These are phyloP conservation scores for Euura lappo DNA, from an alignment of 1,140 invertebrate genomes.

Conservation along the genomic window DNA sequence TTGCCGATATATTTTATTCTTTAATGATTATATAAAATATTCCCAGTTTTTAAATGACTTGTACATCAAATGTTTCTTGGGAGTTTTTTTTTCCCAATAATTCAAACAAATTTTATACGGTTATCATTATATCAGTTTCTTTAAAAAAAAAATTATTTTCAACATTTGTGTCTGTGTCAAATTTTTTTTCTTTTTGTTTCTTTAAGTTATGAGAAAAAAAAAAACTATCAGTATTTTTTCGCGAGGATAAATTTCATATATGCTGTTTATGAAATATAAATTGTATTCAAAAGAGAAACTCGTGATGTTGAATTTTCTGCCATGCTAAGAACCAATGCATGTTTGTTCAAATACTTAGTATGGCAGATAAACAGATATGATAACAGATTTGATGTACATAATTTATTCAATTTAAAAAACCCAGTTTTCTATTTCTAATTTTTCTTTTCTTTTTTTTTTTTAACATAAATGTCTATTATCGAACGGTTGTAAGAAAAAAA, in stretches of 20 bases:
- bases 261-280: not conserved
- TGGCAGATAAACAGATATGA: not conserved
- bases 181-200: too few relatives aligned
- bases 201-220: too few relatives aligned
- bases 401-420: not conserved
- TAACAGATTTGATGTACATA: not conserved
- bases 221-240: not conserved
- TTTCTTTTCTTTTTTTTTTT: not conserved
- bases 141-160: too few relatives aligned
- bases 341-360: not conserved
- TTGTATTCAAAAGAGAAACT: slow-evolving; percentile 1
- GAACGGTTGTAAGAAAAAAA: not conserved
- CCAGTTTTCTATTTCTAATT: not conserved
- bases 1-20: not conserved
- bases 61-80: not conserved
- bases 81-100: not conserved
- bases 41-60: not conserved
- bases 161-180: too few relatives aligned
- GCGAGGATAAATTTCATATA: not conserved
- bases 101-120: not conserved
- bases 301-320: not conserved
- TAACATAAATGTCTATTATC: not conserved
- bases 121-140: too few relatives aligned
- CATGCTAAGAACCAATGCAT: not conserved
- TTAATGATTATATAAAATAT: not conserved